A percentile compares a stretch with the other conserved stretches of the same genome.
Evolutionary conservation across 2,888 invertebrate genomes (phyloP).

Genomic region (Thymelicus sylvestris): DNA sequence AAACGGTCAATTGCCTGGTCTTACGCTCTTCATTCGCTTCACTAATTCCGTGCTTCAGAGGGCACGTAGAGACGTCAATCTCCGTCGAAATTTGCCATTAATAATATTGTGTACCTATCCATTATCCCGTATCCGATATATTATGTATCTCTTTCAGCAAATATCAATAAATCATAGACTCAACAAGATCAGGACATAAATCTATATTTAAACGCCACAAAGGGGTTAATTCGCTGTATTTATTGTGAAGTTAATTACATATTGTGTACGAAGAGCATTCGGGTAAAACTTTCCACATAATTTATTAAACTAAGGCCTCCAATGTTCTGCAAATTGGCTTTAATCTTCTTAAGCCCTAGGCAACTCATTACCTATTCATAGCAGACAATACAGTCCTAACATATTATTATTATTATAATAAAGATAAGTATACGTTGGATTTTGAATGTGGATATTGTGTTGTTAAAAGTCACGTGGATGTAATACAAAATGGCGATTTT

Average conservation of each 20-base stretch:
- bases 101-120: no score
- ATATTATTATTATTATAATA: not conserved
- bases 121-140: no score
- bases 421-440: not conserved
- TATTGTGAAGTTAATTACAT: slow-evolving; percentile 32
- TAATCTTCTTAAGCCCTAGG: slow-evolving; percentile 13
- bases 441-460: no score
- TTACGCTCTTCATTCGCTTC: no score
- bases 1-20: no score
- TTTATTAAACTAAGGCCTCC: slow-evolving; percentile 25
- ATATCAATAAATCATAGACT: not conserved
- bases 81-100: no score
- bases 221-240: slow-evolving; percentile 16
- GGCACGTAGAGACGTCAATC: no score
- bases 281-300: slow-evolving; percentile 29
- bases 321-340: slow-evolving; percentile 8
- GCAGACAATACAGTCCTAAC: not conserved
- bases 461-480: no score
- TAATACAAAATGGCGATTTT: no score
- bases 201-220: slow-evolving; percentile 11
- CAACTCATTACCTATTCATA: slow-evolving; percentile 26
- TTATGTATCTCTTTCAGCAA: no score
- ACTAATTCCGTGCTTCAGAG: no score
- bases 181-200: not conserved
- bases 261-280: slow-evolving; percentile 25